Evolutionary conservation across 2,113 vertebrate genomes (phyloP).

Genomic region (Haliaeetus leucogaster): DNA sequence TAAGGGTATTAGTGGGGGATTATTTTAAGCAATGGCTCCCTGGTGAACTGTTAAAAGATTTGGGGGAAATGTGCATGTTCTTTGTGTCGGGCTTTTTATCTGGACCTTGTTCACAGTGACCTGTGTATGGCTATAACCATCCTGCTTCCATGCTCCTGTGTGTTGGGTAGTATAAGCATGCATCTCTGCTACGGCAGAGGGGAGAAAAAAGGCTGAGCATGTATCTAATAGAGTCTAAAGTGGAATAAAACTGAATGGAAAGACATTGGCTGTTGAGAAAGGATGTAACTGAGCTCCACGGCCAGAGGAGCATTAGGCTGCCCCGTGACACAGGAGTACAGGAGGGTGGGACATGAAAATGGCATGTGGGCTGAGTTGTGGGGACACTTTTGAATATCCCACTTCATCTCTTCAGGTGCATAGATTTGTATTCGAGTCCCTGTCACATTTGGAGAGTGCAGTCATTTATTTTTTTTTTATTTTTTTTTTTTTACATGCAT

Average conservation of each 20-base stretch:
- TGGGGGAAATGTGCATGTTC: neutral
- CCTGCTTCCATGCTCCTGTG: neutral
- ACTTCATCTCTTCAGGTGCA: neutral
- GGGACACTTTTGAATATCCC: neutral
- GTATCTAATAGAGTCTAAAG: neutral
- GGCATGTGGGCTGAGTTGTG: neutral
- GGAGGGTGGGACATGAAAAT: neutral
- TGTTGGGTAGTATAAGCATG: neutral
- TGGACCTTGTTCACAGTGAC: neutral
- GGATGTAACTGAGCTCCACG: neutral
- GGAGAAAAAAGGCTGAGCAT: neutral
- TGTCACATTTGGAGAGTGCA: rapidly evolving
- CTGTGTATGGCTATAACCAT: neutral
- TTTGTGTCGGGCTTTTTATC: neutral
- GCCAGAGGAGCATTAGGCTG: neutral
- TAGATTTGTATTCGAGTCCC: neutral
- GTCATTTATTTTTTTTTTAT: neutral
- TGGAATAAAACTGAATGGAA: neutral
- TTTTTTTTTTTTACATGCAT: rapidly evolving
- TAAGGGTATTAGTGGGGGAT: neutral
- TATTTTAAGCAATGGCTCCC: neutral
- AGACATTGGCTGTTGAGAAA: neutral
- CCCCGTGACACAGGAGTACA: neutral
- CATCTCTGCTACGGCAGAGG: neutral
- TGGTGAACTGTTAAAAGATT: neutral